Percentiles rank a stretch among this genome's conserved stretches.
Evolutionary conservation across 2,888 invertebrate genomes (phyloP).

Genomic region (Lamellibrachia satsuma): DNA sequence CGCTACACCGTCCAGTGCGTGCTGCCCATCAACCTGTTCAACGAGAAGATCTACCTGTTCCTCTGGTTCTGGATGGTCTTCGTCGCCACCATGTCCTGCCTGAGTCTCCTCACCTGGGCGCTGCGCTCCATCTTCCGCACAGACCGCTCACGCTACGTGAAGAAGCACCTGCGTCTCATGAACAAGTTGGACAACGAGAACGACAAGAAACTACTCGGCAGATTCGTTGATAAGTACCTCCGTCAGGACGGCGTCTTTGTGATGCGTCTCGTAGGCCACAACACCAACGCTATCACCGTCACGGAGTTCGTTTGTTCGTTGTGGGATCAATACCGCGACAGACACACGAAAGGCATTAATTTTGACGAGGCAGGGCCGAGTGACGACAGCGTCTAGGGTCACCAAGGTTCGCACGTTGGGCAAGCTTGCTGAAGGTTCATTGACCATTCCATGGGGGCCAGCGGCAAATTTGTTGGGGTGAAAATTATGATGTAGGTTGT

Average conservation of each 20-base stretch:
- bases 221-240: slow-evolving; percentile 63
- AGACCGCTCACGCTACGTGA: slow-evolving; percentile 44
- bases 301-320: slow-evolving; percentile 63
- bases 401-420: neutral
- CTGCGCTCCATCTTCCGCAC: slow-evolving; percentile 40
- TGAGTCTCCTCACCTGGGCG: slow-evolving; percentile 66
- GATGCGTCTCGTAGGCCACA: slow-evolving; percentile 63
- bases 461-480: neutral
- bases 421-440: neutral
- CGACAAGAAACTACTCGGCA: slow-evolving; percentile 47
- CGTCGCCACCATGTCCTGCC: slow-evolving; percentile 63
- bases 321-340: slow-evolving; percentile 58
- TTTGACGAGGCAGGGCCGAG: neutral
- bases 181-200: slow-evolving; percentile 40
- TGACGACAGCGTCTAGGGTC: neutral
- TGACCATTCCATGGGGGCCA: neutral
- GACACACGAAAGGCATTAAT: neutral
- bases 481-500: neutral
- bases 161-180: slow-evolving; percentile 49
- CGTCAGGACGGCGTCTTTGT: slow-evolving; percentile 65
- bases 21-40: slow-evolving; percentile 52
- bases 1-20: slow-evolving; percentile 65
- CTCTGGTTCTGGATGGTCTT: slow-evolving; percentile 68
- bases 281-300: slow-evolving; percentile 65
- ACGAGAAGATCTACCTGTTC: slow-evolving; percentile 64